Evolutionary conservation across 1,140 invertebrate genomes (phyloP).

Genomic region (Chymomyza costata): DNA sequence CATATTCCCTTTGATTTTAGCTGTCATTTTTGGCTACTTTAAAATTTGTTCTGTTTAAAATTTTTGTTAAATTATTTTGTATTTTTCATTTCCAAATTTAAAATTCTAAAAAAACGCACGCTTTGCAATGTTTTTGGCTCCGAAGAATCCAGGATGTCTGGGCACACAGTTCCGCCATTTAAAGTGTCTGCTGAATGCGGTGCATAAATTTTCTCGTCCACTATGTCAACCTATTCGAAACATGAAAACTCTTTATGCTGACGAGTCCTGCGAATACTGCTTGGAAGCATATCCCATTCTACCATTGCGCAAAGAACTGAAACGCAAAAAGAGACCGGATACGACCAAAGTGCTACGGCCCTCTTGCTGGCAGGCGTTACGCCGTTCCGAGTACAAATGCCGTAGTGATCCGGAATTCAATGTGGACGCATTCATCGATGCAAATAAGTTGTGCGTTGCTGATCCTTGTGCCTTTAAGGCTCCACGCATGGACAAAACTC

Average conservation of each 20-base stretch:
- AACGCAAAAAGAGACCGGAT: conserved; percentile 1
- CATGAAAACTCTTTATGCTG: conserved; percentile 10
- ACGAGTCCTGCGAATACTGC: conserved; percentile 24
- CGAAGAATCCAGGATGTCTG: too few species aligned
- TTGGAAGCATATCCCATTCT: not conserved
- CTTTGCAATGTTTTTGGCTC: too few species aligned
- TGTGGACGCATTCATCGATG: conserved; percentile 13
- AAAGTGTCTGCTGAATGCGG: too few species aligned
- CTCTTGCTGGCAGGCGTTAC: conserved; percentile 37
- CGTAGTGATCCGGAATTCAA: conserved; percentile 42
- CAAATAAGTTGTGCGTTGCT: conserved; percentile 4
- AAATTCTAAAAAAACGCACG: too few species aligned
- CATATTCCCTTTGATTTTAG: too few species aligned
- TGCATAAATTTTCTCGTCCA: too few species aligned
- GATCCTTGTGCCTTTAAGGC: not conserved
- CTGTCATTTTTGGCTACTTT: too few species aligned
- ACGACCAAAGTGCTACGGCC: not conserved
- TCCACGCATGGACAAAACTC: not conserved
- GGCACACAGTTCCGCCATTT: too few species aligned
- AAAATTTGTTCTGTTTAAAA: too few species aligned
- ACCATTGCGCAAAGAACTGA: not conserved
- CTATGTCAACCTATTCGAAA: too few species aligned
- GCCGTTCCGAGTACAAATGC: conserved; percentile 45
- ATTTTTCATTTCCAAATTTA: too few species aligned
- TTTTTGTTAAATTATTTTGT: too few species aligned